phyloP scores from a whole-genome alignment of 1,140 invertebrate species.

The Propsilocerus akamusi region DNA sequence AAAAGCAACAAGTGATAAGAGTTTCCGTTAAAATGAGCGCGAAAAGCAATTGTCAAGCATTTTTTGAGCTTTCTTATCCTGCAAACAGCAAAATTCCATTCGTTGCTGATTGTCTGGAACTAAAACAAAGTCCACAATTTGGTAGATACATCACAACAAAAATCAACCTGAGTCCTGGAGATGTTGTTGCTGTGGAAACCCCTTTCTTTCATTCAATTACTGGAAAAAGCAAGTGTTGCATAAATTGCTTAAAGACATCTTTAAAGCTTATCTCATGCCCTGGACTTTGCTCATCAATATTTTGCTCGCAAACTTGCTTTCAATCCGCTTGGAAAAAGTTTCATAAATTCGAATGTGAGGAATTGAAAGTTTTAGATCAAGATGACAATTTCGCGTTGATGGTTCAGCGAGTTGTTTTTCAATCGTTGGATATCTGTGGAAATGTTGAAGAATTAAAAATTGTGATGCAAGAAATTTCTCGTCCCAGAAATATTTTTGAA shows the following conservation, averaged over 20 bases:
- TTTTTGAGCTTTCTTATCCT: constrained; percentile 7
- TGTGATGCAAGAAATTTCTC: neutral
- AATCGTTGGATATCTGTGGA: neutral
- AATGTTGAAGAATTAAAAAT: neutral
- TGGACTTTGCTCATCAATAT: neutral
- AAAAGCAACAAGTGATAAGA: too few relatives aligned
- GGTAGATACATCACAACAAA: neutral
- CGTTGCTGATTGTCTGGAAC: neutral
- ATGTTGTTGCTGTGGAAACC: neutral
- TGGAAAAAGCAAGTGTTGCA: neutral
- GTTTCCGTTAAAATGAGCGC: too few relatives aligned
- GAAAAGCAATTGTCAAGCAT: too few relatives aligned
- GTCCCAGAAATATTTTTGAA: neutral
- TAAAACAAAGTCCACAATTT: neutral
- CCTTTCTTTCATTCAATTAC: neutral
- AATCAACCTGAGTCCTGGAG: neutral
- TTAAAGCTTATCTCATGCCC: neutral
- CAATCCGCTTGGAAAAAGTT: neutral
- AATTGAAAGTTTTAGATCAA: neutral
- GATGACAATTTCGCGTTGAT: neutral
- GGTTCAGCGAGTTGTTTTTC: neutral
- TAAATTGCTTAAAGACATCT: neutral
- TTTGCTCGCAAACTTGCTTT: neutral
- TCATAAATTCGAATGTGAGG: neutral
- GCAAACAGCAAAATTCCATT: neutral